Percentiles rank a stretch among this genome's conserved stretches.
Conservation (phyloP, 2,888 invertebrate genomes). For the Dasysyrphus tricinctus region DNA sequence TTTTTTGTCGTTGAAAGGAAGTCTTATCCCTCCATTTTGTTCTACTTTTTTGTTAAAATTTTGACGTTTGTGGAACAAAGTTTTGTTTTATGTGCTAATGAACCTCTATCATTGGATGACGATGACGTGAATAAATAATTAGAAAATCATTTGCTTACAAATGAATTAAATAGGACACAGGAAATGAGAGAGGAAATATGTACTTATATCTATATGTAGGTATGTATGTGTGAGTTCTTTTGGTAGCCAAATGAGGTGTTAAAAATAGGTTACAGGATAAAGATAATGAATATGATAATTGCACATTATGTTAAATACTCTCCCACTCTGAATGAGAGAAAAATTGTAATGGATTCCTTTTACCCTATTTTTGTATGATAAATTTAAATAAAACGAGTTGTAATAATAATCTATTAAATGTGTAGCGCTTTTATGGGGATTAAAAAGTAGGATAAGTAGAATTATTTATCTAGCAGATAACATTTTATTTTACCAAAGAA, state of each 20-base stretch:
- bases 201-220: not conserved
- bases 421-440: not conserved
- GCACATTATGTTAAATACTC: slow-evolving; percentile 11
- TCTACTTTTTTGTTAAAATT: slow-evolving; percentile 22
- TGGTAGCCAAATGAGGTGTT: slow-evolving; percentile 6
- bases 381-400: slow-evolving; percentile 9
- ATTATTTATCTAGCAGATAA: not conserved
- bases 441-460: not conserved
- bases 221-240: not conserved
- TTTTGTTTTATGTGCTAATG: slow-evolving; percentile 19
- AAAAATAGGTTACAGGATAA: slow-evolving; percentile 16
- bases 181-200: slow-evolving; percentile 60
- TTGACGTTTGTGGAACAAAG: slow-evolving; percentile 15
- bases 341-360: not conserved
- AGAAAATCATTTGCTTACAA: slow-evolving; percentile 71
- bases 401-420: not conserved
- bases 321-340: not conserved
- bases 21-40: slow-evolving; percentile 21
- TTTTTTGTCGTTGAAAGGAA: slow-evolving; percentile 9
- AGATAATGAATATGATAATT: slow-evolving; percentile 20
- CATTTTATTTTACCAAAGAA: no score
- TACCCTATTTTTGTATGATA: slow-evolving; percentile 2
- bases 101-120: slow-evolving; percentile 33
- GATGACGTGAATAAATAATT: slow-evolving; percentile 60
- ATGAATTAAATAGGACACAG: slow-evolving; percentile 65